Base-by-base conservation (phyloP, 2,888 invertebrate species). In the Nycteola revayana region DNA sequence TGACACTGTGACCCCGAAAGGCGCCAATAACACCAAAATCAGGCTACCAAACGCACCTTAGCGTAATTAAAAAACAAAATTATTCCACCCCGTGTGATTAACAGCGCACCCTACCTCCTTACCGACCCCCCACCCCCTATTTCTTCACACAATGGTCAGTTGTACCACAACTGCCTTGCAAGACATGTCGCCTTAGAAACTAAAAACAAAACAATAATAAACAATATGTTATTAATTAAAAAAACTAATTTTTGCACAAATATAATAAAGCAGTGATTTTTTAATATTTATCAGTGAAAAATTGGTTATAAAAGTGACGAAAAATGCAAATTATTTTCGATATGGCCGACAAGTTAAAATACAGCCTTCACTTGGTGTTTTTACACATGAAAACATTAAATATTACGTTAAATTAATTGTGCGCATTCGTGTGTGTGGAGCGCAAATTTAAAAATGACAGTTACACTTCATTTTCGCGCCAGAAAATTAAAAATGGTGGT, bases 1-100 rank as follows among this genome's bases (percentile, higher is more conserved):
- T 68, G 69, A 71, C 66, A 69, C 57, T 60, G 46, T 51, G 49
- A 58, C 55, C 59, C 42, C 36, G 31, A 69, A 67, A 60, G 60
- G 56, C 60, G 57, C 62, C 60, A 66, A 72, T 64, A 66, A 72
- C 64, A 63, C 58, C 62, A 62, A 62, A 68, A 42, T 65, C 63
- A 57, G 61, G 60, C 65, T 66, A 60, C 68, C 56, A 52, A 81
- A 84, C 82, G 83, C 85, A 83, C 82, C 50, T 74, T 59, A 62
- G 64, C 67, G 67, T 82, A 85, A 86, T 87, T 85, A 87, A 86
- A 84, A 87, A 81, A 77, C 77, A 79, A 83, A 80, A 82, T 81
- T 83, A 84, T 84, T 82, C 84, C 83, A 77, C 82, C 78, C 75
- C 55, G 45, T 58, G 75, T 84, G 81, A 84, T 85, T 82, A 82